Base-by-base conservation (phyloP, 2,888 invertebrate species). In the Saturnia pavonia region DNA sequence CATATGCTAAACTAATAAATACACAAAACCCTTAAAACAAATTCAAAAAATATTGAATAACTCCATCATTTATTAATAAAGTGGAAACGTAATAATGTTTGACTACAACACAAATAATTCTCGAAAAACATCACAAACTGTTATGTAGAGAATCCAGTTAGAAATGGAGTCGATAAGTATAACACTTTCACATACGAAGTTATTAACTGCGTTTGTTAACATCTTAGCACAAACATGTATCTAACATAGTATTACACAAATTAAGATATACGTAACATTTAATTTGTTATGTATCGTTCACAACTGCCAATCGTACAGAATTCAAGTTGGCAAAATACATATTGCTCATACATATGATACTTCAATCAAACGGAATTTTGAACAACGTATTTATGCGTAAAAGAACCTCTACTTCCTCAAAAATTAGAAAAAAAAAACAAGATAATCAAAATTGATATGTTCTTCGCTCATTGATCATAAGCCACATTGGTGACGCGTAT, bases 341-440 rank as follows among this genome's bases (percentile, higher is more conserved):
- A n/a, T 27, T 60, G 4, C 27, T 27, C 57, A 12, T 60, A 27
- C 11, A 60, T 16, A 60, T 60, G 22, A 69, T 73, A 74, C 66
- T 69, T 74, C 76, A n/a, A n/a, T 76, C 73, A 82, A 83, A 82
- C 81, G 88, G 90, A 91, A 91, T 90, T 91, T 90, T 90, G 91
- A 91, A 91, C 89, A 91, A 91, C 86, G 88, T 88, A 75, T 82
- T 76, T 85, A 88, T 90, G 91, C 91, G 87, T 89, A 92, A 92
- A 91, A 92, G 92, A 91, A 92, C 91, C 91, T 91, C 92, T 40
- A 57, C 25, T 27, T 85, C 78, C 82, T 77, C 76, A 77, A 73
- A 77, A 78, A 75, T 75, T 78, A 79, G 80, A 83, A 84, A 88
- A 81, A 79, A 77, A 87, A 83, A 77, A 83, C 79, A 82, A 82